Base-by-base conservation (phyloP, 2,797 vertebrate species). In the Artibeus jamaicensis region DNA sequence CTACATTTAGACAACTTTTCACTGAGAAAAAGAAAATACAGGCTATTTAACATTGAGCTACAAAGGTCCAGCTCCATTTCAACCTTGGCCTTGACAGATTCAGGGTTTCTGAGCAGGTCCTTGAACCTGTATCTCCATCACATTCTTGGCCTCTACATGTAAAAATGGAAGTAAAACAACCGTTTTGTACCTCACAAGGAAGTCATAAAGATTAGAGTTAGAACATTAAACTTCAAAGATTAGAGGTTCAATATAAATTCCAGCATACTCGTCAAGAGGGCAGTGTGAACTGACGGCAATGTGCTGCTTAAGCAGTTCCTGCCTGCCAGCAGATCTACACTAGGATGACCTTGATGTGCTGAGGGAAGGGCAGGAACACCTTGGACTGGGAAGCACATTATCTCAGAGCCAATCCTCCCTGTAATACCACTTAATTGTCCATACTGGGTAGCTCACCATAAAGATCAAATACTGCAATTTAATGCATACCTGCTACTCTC, bases 171-270 rank as follows among this genome's bases (percentile, higher is more conserved):
- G 93, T 73, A 86, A 96, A 96, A 87, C 81, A 86, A 76, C 44
- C 57, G 32, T 85, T 91, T 93, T 46, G 50, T 86, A 94, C 44
- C 65, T 96, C 86, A 86, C 79, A 87, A 88, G 94, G 86, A 96
- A 96, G 92, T 93, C 53, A 0, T 97, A 97, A 97, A 98, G 97
- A 96, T 98, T 96, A 96, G 92, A 93, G 85, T 83, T 86, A 91
- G 94, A 94, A 96, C 93, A 65, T 8, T 94, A 94, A 96, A 92
- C 94, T 96, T 93, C 96, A 92, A 96, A 97, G 96, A 96, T 91
- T 91, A 98, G 97, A 97, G 95, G 93, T 57, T 74, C 94, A 39
- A 77, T 96, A 96, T 96, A 97, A 96, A 97, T 96, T 96, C 97
- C 97, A 90, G 81, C 91, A 73, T 93, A 92, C 93, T 97, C 94